phyloP scores from a whole-genome alignment of 2,888 invertebrate species.

The Listrodromus nycthemerus region DNA sequence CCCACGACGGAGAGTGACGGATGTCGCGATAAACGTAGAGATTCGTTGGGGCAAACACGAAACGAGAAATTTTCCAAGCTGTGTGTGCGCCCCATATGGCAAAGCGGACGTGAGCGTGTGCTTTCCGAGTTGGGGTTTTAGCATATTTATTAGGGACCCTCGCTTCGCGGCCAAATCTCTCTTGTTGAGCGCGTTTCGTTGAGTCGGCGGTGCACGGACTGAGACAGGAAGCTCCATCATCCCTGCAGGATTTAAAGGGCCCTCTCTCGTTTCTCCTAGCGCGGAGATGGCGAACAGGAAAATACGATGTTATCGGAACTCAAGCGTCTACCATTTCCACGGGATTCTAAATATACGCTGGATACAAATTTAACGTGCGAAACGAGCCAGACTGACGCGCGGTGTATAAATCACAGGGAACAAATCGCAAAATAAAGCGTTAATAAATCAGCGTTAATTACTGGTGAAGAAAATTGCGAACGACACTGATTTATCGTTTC shows the following conservation, averaged over 20 bases:
- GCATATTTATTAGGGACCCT: constrained; percentile 37
- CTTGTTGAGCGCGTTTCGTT: constrained; percentile 26
- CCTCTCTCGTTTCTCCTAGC: background rate
- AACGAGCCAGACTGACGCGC: background rate
- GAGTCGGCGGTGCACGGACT: background rate
- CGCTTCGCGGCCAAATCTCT: constrained; percentile 14
- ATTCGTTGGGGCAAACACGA: background rate
- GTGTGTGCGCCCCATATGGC: background rate
- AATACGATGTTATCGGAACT: background rate
- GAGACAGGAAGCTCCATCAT: constrained; percentile 11
- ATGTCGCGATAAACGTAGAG: background rate
- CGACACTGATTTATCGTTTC: background rate
- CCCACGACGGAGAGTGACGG: background rate
- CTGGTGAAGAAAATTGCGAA: constrained; percentile 7
- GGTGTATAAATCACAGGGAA: background rate
- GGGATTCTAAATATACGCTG: constrained; percentile 1
- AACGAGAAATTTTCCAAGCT: constrained; percentile 6
- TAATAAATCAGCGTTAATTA: constrained; percentile 23
- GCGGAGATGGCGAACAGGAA: background rate
- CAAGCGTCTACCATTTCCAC: background rate
- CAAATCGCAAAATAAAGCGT: constrained; percentile 5
- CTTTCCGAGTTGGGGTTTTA: constrained; percentile 34
- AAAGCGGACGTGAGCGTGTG: background rate
- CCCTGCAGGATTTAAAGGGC: constrained; percentile 29
- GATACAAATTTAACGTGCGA: background rate